Evolutionary conservation across 2,797 vertebrate species (phyloP).

Genomic region (Pangasius mekongensis): DNA sequence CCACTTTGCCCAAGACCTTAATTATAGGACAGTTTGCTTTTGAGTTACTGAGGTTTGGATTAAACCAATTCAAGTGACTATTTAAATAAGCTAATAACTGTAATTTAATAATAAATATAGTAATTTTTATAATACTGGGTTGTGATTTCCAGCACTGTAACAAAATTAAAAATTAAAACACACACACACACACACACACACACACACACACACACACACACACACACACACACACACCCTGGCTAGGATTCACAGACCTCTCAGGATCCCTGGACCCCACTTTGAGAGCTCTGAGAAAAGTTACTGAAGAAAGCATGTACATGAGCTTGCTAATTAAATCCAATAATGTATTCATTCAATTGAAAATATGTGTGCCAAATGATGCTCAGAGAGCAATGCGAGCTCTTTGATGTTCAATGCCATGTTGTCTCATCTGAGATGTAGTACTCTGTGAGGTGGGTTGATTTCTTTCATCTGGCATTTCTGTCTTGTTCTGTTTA

Average conservation of each 20-base stretch:
- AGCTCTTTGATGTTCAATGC: slow-evolving; percentile 44
- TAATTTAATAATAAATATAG: not conserved
- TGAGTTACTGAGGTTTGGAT: not conserved
- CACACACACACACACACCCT: not conserved
- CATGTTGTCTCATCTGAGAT: slow-evolving; percentile 39
- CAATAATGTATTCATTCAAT: slow-evolving; percentile 27
- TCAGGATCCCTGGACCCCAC: not conserved
- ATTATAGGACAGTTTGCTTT: not conserved
- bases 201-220: no score
- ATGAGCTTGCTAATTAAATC: slow-evolving; percentile 33
- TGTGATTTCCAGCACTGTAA: not conserved
- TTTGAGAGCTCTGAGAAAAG: slow-evolving; percentile 5
- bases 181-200: no score
- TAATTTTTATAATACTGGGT: not conserved
- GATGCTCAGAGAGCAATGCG: slow-evolving; percentile 10
- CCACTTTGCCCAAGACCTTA: not conserved
- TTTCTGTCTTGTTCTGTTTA: slow-evolving; percentile 32
- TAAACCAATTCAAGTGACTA: not conserved
- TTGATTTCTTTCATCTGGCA: slow-evolving; percentile 40
- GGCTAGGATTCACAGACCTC: not conserved
- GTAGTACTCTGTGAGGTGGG: slow-evolving; percentile 15
- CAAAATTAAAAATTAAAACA: no score
- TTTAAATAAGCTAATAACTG: not conserved
- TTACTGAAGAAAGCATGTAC: slow-evolving; percentile 15
- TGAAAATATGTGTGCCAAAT: slow-evolving; percentile 30